Percentiles rank a stretch among this genome's conserved stretches.
phyloP scores from a whole-genome alignment of 2,113 vertebrate species.

The Otus sunia region DNA sequence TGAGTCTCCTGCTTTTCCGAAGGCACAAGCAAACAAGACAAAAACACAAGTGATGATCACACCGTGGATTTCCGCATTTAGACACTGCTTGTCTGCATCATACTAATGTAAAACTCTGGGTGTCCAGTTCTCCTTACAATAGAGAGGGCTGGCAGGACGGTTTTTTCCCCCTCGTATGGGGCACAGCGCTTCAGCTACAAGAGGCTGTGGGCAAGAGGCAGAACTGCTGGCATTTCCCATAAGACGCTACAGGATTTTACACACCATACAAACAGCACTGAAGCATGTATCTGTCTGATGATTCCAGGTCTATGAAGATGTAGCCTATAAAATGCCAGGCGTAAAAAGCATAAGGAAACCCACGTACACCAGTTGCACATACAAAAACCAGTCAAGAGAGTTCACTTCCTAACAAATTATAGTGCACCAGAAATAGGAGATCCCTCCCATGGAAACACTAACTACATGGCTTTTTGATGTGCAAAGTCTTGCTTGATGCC shows the following conservation, averaged over 20 bases:
- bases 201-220: neutral
- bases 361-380: neutral
- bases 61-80: neutral
- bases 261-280: neutral
- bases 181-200: neutral
- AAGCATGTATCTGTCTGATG: neutral
- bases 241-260: neutral
- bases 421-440: neutral
- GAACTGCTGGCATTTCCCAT: neutral
- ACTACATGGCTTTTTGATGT: neutral
- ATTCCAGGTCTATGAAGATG: neutral
- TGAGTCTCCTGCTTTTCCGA: neutral
- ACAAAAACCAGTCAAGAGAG: neutral
- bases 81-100: neutral
- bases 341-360: neutral
- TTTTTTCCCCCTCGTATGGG: accelerated
- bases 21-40: neutral
- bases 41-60: neutral
- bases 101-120: neutral
- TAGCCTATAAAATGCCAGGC: neutral
- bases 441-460: neutral
- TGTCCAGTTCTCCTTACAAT: neutral
- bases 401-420: neutral
- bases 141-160: neutral
- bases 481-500: neutral